Conservation (phyloP, 2,113 vertebrate species). For the Varanus salvator region DNA sequence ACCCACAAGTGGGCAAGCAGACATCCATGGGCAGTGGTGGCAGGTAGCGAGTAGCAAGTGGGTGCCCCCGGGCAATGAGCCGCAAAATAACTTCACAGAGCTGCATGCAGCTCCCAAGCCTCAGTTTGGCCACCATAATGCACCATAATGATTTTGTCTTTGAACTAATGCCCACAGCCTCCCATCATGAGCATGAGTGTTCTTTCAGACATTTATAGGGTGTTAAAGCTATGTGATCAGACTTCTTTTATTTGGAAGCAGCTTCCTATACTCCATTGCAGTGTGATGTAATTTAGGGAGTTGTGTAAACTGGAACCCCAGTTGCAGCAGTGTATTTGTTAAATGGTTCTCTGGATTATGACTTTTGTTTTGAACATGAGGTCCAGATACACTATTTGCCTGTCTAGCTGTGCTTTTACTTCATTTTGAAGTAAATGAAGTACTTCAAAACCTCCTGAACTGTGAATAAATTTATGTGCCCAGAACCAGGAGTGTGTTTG, state of each 20-base stretch:
- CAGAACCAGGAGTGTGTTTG: neutral
- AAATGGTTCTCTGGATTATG: neutral
- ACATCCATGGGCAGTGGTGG: no score
- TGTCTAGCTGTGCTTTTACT: neutral
- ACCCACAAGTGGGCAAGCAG: no score
- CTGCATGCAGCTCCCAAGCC: no score
- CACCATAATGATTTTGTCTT: no score
- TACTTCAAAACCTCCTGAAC: neutral
- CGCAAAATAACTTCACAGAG: no score
- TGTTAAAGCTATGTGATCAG: neutral
- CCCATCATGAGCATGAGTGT: neutral
- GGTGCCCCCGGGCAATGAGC: no score
- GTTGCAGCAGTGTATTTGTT: neutral
- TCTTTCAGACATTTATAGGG: neutral
- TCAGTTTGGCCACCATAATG: no score
- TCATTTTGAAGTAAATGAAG: neutral
- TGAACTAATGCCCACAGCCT: neutral
- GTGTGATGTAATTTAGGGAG: no score
- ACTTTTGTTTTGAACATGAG: neutral
- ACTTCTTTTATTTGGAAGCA: neutral
- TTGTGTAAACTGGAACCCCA: neutral
- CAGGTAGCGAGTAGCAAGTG: no score
- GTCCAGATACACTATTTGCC: neutral
- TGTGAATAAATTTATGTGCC: slow-evolving; percentile 3
- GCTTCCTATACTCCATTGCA: neutral